Percentiles rank a stretch among this genome's conserved stretches.
phyloP scores from a whole-genome alignment of 2,888 invertebrate species.

The Drosophila eohydei region DNA sequence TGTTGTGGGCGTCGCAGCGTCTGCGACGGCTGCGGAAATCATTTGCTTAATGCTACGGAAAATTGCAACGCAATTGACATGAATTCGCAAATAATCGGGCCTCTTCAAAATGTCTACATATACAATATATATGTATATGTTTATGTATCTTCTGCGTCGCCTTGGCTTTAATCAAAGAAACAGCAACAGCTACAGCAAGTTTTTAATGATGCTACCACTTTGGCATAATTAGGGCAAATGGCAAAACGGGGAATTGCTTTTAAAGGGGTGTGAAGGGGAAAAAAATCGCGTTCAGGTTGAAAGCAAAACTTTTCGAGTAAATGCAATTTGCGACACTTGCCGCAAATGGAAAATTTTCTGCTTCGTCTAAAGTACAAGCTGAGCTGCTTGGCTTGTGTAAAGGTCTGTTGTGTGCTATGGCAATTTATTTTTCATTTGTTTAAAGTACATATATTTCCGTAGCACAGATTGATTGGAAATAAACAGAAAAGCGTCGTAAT shows the following conservation, averaged over 20 bases:
- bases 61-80: constrained; percentile 72
- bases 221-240: constrained; percentile 77
- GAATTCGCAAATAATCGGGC: constrained; percentile 54
- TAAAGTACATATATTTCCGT: constrained; percentile 19
- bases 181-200: constrained; percentile 43
- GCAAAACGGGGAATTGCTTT: constrained; percentile 29
- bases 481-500: constrained; percentile 1
- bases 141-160: constrained; percentile 37
- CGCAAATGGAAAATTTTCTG: constrained; percentile 76
- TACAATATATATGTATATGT: constrained; percentile 9
- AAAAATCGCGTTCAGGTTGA: constrained; percentile 70
- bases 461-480: constrained; percentile 58
- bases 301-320: constrained; percentile 72
- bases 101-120: constrained; percentile 14
- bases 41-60: constrained; percentile 31
- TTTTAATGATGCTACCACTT: constrained; percentile 76
- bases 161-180: constrained; percentile 63
- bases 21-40: constrained; percentile 64
- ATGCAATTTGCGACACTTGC: constrained; percentile 77
- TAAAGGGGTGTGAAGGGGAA: constrained; percentile 6
- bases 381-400: constrained; percentile 1
- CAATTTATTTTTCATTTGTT: constrained; percentile 50
- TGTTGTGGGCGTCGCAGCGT: constrained; percentile 52
- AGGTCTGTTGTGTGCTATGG: constrained; percentile 30
- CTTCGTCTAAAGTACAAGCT: constrained; percentile 37